phyloP scores from a whole-genome alignment of 2,888 invertebrate genomes.

The Loripinus fragilis region DNA sequence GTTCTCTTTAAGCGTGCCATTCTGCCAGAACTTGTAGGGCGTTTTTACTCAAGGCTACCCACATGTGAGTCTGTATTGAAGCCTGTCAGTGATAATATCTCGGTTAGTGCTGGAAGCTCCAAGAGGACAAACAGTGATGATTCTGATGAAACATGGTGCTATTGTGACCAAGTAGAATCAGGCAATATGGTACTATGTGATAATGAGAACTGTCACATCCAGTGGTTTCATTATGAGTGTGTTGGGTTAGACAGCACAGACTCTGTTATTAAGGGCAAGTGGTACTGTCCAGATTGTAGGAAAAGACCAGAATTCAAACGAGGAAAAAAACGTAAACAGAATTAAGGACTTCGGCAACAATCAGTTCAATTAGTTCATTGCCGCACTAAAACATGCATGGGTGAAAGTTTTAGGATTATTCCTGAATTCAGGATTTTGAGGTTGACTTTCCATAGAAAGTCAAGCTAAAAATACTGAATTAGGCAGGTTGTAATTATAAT shows the following conservation, averaged over 20 bases:
- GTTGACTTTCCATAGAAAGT: no score
- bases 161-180: neutral
- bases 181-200: constrained; percentile 3
- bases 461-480: no score
- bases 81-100: constrained; percentile 5
- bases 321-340: neutral
- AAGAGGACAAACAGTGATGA: neutral
- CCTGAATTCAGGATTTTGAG: no score
- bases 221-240: constrained; percentile 22
- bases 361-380: no score
- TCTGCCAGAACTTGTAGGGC: neutral
- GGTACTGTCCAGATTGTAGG: constrained; percentile 8
- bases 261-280: neutral
- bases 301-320: neutral
- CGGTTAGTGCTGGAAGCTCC: neutral
- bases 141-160: constrained; percentile 5
- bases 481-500: no score
- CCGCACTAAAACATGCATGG: no score
- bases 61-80: constrained; percentile 2
- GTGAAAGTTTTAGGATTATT: no score
- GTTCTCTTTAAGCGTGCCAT: neutral
- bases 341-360: neutral
- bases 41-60: neutral
- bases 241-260: constrained; percentile 4
- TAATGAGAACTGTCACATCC: constrained; percentile 13